These are phyloP conservation scores for Microcebus griseorufus DNA, from an alignment of 2,113 vertebrate species.

Conservation along the genomic window DNA sequence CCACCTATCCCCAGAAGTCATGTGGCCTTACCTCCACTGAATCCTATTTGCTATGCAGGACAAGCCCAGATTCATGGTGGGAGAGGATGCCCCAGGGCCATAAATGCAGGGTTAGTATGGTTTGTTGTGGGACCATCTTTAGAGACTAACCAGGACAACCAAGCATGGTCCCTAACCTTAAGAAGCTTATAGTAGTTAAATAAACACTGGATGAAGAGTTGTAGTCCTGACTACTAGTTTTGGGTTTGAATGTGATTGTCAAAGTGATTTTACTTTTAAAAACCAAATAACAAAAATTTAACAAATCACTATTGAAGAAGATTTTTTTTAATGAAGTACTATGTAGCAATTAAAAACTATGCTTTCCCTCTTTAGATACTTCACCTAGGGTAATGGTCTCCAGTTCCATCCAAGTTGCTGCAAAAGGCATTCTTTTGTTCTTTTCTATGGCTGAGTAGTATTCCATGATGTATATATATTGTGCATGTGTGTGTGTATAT, in stretches of 20 bases:
- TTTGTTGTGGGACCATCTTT: not conserved
- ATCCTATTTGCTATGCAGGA: not conserved
- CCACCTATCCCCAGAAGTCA: not conserved
- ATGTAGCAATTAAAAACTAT: not conserved
- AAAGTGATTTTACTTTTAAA: slow-evolving; percentile 4
- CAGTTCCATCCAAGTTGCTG: no score
- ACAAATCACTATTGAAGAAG: not conserved
- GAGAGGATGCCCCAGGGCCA: not conserved
- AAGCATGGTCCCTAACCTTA: not conserved
- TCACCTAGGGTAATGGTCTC: no score
- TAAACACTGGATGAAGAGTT: not conserved
- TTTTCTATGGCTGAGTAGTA: no score
- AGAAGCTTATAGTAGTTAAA: not conserved
- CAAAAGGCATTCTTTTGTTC: no score
- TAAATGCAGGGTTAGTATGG: not conserved
- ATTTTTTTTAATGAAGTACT: not conserved
- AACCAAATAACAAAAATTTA: not conserved
- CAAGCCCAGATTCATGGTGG: not conserved
- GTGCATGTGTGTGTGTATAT: no score
- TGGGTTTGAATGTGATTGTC: not conserved
- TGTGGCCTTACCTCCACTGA: not conserved
- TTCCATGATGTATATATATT: no score
- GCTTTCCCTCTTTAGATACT: not conserved
- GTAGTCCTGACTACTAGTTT: not conserved
- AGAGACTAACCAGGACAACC: not conserved